A percentile compares a stretch with the other conserved stretches of the same genome.
These are phyloP conservation scores for Megaceryle maxima DNA, from an alignment of 2,113 vertebrate species.

Conservation along the genomic window DNA sequence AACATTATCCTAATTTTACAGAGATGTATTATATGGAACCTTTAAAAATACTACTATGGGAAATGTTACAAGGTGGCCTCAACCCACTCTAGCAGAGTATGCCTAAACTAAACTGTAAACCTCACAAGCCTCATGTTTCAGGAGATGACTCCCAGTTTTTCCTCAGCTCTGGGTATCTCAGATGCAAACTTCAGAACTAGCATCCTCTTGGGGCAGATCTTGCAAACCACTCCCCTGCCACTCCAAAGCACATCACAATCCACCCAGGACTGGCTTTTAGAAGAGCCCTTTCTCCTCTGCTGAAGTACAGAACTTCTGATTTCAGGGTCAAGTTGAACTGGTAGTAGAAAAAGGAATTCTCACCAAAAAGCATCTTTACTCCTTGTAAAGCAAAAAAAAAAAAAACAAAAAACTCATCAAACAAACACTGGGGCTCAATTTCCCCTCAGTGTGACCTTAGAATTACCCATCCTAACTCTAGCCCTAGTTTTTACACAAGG, in stretches of 20 bases:
- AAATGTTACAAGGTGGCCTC: neutral
- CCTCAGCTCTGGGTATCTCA: neutral
- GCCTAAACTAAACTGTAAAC: neutral
- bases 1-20: neutral
- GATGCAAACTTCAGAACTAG: neutral
- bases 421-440: neutral
- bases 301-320: neutral
- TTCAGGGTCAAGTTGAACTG: neutral
- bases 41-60: neutral
- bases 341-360: neutral
- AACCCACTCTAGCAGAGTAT: neutral
- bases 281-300: neutral
- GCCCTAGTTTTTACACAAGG: neutral
- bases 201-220: neutral
- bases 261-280: neutral
- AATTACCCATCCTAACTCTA: neutral
- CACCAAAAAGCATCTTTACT: neutral
- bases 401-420: neutral
- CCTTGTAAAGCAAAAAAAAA: neutral
- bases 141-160: rapidly evolving
- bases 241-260: neutral
- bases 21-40: neutral
- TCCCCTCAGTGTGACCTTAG: neutral
- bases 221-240: neutral
- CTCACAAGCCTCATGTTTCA: neutral